Base-by-base conservation (phyloP, 2,113 vertebrate species). In the Brachionichthys hirsutus region DNA sequence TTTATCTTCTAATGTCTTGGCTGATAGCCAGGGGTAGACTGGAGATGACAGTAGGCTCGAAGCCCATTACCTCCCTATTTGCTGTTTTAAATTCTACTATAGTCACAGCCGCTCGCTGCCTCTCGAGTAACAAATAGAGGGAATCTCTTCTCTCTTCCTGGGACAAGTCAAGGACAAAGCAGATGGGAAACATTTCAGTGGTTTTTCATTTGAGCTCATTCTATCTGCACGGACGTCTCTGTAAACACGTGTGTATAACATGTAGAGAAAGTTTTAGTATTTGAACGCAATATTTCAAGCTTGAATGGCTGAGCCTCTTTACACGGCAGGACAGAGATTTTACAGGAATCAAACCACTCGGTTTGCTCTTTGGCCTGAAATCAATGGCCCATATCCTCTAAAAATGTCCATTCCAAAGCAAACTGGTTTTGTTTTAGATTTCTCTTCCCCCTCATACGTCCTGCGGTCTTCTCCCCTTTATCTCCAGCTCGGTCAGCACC, bases 1-100 rank as follows among this genome's bases (percentile, higher is more conserved):
- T 93, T 92, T 91, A 93, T 93, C 88, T 92, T 86, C 91, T 90
- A 92, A 93, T 93, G 92, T 92, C 84, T 83, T 84, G 72, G 82
- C 71, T 84, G 84, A 90, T 83, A 84, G 83, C 83, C 72, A 51
- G 70, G 79, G 78, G 80, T 80, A 78, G 81, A 86, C 86, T 89
- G 67, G 77, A 88, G 80, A 90, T 88, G 84, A 88, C 85, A 88
- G 85, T 85, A 64, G 87, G 65, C 81, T 90, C 86, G 83, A 78
- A 91, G 71, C 75, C 75, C 76, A 85, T 89, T 89, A 88, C 81
- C 76, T 67, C 70, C 77, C 76, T 89, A 87, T 89, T 89, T 87
- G 82, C 85, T 85, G 88, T 90, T 90, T 90, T 84, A 89, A 85
- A 90, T 88, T 90, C 84, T 69, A 58, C 80, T 50, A 52, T 71